These are phyloP conservation scores for Dicyrtomina minuta DNA, from an alignment of 2,888 invertebrate species.

Conservation along the genomic window DNA sequence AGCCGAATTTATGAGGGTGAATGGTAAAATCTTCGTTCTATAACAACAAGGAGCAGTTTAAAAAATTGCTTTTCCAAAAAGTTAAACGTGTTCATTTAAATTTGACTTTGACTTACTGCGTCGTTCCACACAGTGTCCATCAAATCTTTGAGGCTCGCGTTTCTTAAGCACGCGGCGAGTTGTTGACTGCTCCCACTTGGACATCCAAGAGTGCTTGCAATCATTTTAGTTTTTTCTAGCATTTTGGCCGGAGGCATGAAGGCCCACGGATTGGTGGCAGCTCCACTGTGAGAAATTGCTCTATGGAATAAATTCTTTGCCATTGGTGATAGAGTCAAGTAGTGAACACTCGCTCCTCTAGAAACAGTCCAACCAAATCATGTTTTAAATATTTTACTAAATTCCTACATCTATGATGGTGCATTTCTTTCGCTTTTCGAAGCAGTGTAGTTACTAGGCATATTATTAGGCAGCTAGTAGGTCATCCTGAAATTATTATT, in stretches of 20 bases:
- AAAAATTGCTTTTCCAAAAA: no score
- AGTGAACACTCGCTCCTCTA: conserved; percentile 5
- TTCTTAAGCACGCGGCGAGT: not conserved
- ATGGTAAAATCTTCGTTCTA: no score
- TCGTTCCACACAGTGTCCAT: no score
- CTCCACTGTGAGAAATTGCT: conserved; percentile 13
- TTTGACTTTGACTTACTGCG: no score
- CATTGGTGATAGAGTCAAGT: not conserved
- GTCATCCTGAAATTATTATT: no score
- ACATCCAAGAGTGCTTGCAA: not conserved
- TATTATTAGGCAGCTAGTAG: no score
- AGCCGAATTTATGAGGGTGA: no score
- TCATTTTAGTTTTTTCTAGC: not conserved
- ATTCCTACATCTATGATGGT: not conserved
- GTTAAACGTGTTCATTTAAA: no score
- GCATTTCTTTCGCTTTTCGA: no score
- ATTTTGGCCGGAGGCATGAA: not conserved
- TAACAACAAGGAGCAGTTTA: no score
- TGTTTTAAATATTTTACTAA: not conserved
- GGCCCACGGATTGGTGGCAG: conserved; percentile 8
- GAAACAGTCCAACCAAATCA: no score
- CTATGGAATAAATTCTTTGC: conserved; percentile 5
- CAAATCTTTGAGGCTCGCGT: no score
- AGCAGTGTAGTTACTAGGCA: not conserved
- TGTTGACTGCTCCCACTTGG: not conserved